Evolutionary conservation across 2,797 vertebrate species (phyloP).

Genomic region (Lepidocolaptes lacrymiger): DNA sequence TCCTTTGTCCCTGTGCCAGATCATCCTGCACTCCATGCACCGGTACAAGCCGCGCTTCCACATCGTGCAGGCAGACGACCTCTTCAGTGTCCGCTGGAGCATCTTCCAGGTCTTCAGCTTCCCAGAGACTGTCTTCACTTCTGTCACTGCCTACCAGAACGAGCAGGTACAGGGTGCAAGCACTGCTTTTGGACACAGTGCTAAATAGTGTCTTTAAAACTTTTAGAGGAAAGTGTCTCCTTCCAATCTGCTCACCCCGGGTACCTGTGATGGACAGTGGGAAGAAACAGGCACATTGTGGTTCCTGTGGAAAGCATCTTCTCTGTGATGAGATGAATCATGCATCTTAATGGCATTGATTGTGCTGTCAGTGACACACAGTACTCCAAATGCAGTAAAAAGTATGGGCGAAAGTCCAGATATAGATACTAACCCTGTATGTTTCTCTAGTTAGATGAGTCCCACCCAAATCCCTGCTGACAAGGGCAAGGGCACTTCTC

Average conservation of each 20-base stretch:
- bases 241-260: neutral
- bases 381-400: neutral
- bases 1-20: slow-evolving; percentile 53
- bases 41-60: slow-evolving; percentile 92
- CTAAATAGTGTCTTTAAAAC: neutral
- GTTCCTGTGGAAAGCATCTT: neutral
- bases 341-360: neutral
- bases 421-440: neutral
- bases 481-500: neutral
- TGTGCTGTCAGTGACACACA: neutral
- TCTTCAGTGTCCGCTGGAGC: slow-evolving; percentile 89
- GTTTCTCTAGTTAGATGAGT: neutral
- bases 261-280: neutral
- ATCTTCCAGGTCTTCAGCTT: slow-evolving; percentile 91
- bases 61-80: slow-evolving; percentile 88
- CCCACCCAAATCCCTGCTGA: neutral
- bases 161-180: slow-evolving; percentile 78
- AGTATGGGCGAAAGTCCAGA: neutral
- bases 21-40: slow-evolving; percentile 94
- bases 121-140: slow-evolving; percentile 89
- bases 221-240: neutral
- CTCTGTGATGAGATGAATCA: neutral
- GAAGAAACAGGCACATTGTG: neutral
- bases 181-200: accelerated
- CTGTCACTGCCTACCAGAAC: slow-evolving; percentile 93